Evolutionary conservation across 35 echinoderm and acorn worm genomes (phyloP).

Genomic region (Stichopus chloronotus): DNA sequence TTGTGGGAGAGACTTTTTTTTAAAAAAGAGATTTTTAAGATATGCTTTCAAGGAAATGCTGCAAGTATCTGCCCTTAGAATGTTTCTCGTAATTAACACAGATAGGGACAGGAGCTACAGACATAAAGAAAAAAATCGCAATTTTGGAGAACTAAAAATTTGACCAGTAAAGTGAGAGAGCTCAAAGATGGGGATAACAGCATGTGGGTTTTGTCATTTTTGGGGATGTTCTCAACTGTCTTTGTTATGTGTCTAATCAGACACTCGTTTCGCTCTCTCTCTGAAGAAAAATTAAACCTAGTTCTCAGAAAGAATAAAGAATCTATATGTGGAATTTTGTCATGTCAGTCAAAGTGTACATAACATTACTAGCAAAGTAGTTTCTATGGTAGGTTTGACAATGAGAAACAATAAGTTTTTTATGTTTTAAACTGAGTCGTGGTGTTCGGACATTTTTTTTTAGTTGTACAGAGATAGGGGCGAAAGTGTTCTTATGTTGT

Average conservation of each 20-base stretch:
- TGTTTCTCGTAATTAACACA: no score
- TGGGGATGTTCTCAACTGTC: neutral
- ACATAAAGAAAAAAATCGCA: no score
- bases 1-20: no score
- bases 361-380: constrained; percentile 15
- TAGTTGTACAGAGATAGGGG: neutral
- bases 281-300: neutral
- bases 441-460: neutral
- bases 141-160: no score
- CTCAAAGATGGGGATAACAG: no score
- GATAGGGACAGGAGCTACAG: no score
- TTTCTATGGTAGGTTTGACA: neutral
- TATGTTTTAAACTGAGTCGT: neutral
- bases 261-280: neutral
- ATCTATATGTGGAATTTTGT: neutral
- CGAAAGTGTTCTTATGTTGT: neutral
- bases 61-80: no score
- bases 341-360: constrained; percentile 32
- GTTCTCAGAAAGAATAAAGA: neutral
- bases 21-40: no score
- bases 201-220: no score
- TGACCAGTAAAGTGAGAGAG: no score
- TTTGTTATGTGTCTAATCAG: neutral
- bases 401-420: neutral
- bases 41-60: no score